A percentile compares a stretch with the other conserved stretches of the same genome.
phyloP scores from a whole-genome alignment of 2,113 vertebrate genomes.

The Caloenas nicobarica region DNA sequence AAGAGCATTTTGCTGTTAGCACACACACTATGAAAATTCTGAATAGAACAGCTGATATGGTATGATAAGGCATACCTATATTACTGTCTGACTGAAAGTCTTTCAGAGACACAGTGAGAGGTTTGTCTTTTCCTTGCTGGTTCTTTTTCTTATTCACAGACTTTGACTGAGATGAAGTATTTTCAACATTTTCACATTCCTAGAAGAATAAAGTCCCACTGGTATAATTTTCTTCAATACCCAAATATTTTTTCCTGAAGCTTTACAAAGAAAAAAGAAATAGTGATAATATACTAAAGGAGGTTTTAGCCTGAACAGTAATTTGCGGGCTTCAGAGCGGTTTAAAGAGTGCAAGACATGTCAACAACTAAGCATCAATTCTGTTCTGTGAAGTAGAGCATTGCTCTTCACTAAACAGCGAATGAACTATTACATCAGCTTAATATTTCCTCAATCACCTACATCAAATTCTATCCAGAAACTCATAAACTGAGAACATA shows the following conservation, averaged over 20 bases:
- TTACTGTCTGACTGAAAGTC: conserved; percentile 89
- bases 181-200: conserved; percentile 78
- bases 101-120: conserved; percentile 88
- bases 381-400: background rate
- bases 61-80: conserved; percentile 37
- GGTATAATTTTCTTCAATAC: conserved; percentile 15
- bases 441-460: background rate
- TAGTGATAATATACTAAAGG: background rate
- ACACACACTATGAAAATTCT: background rate
- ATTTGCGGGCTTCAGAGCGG: background rate
- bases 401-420: background rate
- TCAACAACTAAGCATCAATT: background rate
- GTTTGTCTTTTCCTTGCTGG: conserved; percentile 90
- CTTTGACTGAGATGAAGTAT: conserved; percentile 81
- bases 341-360: background rate
- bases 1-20: background rate
- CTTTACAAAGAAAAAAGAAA: background rate
- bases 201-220: conserved; percentile 60
- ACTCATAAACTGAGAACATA: background rate
- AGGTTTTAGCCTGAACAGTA: background rate
- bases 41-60: background rate
- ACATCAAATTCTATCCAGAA: background rate
- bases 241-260: background rate
- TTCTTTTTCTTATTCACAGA: conserved; percentile 87
- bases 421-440: background rate